Evolutionary conservation across 30 jellyfish, hydroid and myxozoan species (phyloP).

Genomic region (Hydractinia echinata): DNA sequence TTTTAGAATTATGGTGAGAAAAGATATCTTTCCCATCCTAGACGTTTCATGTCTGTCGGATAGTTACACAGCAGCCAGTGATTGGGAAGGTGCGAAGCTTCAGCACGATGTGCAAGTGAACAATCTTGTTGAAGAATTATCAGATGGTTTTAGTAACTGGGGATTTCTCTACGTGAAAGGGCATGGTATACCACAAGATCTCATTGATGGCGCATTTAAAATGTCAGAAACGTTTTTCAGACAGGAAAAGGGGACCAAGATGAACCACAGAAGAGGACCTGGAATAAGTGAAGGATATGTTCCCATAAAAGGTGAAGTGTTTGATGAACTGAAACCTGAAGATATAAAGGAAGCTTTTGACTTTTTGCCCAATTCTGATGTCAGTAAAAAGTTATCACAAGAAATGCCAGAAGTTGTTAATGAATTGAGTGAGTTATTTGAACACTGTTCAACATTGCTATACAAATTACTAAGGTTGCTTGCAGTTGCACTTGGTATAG

Average conservation of each 20-base stretch:
- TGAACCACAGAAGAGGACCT: neutral
- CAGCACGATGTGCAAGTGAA: neutral
- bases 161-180: constrained; percentile 39
- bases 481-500: constrained; percentile 26
- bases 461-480: constrained; percentile 13
- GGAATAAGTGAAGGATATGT: constrained; percentile 39
- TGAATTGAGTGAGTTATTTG: constrained; percentile 5
- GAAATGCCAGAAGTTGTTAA: constrained; percentile 18
- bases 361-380: constrained; percentile 16
- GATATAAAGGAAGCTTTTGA: constrained; percentile 44
- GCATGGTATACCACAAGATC: constrained; percentile 20
- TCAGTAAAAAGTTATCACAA: neutral
- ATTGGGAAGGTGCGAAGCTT: neutral
- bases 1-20: too few relatives aligned
- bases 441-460: neutral
- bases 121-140: constrained; percentile 8
- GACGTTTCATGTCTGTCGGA: neutral
- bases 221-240: constrained; percentile 6
- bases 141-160: constrained; percentile 30
- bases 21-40: neutral
- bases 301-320: constrained; percentile 18
- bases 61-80: neutral
- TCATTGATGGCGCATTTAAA: neutral
- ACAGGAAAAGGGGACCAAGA: neutral
- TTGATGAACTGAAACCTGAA: neutral